Base-by-base conservation (phyloP, 1,140 invertebrate genomes). In the Vanessa tameamea region DNA sequence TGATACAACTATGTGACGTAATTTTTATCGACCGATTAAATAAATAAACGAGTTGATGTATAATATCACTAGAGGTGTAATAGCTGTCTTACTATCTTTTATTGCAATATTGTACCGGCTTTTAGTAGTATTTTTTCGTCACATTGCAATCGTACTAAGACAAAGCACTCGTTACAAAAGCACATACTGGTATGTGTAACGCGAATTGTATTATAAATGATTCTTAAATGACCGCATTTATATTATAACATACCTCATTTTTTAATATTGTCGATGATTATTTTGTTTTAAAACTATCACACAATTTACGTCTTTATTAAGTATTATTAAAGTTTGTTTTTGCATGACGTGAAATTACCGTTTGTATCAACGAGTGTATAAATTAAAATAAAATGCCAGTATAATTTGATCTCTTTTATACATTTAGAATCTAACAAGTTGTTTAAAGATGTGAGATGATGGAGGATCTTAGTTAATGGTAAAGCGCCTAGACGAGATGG, bases 401-500 rank as follows among this genome's bases (percentile, higher is more conserved):
- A 9, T 77, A 74, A 63, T 26, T n/a, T 72, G 78, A 77, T 47
- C 78, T 79, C 74, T 55, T 26, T 43, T 14, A n/a, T 55, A 63
- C 61, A 69, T 65, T 51, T 55, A 64, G 59, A 69, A 53, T 15
- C 63, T 69, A 31, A 43, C 57, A 26, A 7, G 26, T 66, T 53
- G 71, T 53, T 53, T n/a, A 9, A 73, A 66, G 13, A 15, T 53
- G 63, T 64, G 26, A 64, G 74, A 66, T 55, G 65, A 76, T 68
- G 73, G 79, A 70, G 70, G 75, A 50, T 77, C 77, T 69, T 14
- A 59, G 20, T 69, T 71, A 70, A 59, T 80, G 78, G 78, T 76
- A 67, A 23, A 64, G 50, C 47, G 69, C 65, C 64, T 78, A 78
- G 72, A 68, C 68, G 64, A 88, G 87, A 87, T 88, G 84, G 70